Base-by-base conservation (phyloP, 2,113 vertebrate genomes). In the Oxyruncus cristatus region DNA sequence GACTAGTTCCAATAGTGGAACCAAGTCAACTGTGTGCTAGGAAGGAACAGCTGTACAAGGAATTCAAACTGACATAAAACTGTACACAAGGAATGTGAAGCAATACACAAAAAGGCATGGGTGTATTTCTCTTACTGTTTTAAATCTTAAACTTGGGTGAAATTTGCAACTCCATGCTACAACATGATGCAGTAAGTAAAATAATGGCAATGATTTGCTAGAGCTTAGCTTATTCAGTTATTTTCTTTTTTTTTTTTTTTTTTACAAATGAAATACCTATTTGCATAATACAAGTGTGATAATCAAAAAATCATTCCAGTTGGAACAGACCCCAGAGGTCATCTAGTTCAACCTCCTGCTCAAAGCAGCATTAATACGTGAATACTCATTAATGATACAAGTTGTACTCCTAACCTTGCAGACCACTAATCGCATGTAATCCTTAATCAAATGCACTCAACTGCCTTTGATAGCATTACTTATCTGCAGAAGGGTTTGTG, bases 381-480 rank as follows among this genome's bases (percentile, higher is more conserved):
- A 95, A 90, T 33, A 73, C 27, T 85, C 62, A 52, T 68, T 90
- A 94, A 90, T 27, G 74, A 80, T 22, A 63, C 50, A 77, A 75
- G 79, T 77, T 11, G 3, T 65, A 80, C 92, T 88, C 71, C 70
- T 85, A 90, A 85, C 78, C 89, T 82, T 93, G 74, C 63, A 85
- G 88, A 55, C 41, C 46, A 79, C 58, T 96, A 93, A 95, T 94
- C 62, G 0, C 55, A 32, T 73, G 90, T 94, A 93, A 96, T 95
- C 93, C 82, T 94, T 83, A 62, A 89, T 90, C 85, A 93, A 93
- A 93, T 50, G 75, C 59, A 90, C 82, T 96, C 92, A 92, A 83
- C 27, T 76, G 78, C 90, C 88, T 95, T 92, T 95, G 93, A 93
- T 41, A 82, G 88, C 91, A 96, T 83, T 96, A 95, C 59, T 95